These are phyloP conservation scores for Ditula angustiorana DNA, from an alignment of 2,888 invertebrate species.

Conservation along the genomic window DNA sequence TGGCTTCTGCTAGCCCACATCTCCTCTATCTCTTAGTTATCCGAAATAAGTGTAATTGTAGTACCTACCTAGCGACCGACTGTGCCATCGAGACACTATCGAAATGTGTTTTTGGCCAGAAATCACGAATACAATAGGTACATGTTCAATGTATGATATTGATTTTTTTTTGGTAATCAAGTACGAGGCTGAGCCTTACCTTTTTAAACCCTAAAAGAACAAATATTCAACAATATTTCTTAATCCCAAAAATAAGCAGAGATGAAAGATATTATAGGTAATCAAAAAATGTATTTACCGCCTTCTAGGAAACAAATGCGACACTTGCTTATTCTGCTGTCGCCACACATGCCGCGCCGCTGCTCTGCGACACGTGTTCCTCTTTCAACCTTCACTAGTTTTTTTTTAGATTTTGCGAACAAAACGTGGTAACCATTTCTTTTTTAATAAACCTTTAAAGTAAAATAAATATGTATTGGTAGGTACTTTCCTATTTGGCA, in stretches of 20 bases:
- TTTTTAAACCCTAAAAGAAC: no score
- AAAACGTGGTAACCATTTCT: conserved; percentile 37
- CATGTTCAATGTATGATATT: no score
- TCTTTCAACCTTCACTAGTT: conserved; percentile 49
- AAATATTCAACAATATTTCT: no score
- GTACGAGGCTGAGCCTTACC: no score
- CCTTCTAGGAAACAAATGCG: conserved; percentile 72
- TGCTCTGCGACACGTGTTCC: conserved; percentile 74
- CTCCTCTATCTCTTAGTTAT: no score
- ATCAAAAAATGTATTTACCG: conserved; percentile 63
- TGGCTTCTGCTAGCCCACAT: no score
- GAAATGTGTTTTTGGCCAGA: no score
- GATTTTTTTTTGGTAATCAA: no score
- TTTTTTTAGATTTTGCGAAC: conserved; percentile 49
- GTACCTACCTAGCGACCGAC: no score
- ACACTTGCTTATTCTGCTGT: conserved; percentile 81
- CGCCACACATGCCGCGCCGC: conserved; percentile 71
- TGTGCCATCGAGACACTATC: no score
- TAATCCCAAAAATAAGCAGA: conserved; percentile 71
- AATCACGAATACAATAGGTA: no score
- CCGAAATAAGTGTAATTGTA: no score
- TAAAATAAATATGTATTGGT: background rate
- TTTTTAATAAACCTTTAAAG: background rate
- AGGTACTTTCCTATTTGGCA: background rate
- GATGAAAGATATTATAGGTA: conserved; percentile 45